Evolutionary conservation across 2,888 invertebrate genomes (phyloP).

Genomic region (Melolontha melolontha): DNA sequence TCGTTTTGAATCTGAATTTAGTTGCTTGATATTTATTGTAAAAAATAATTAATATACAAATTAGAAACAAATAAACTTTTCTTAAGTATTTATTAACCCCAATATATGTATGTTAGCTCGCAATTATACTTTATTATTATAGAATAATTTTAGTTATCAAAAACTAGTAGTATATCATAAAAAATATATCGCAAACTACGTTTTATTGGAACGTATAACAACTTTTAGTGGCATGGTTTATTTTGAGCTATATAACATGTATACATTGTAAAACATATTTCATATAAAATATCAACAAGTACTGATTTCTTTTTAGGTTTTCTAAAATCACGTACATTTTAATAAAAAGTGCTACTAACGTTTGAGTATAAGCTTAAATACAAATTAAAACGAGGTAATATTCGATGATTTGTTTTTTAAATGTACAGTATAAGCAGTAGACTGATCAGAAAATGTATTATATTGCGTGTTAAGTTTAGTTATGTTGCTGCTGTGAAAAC

Average conservation of each 20-base stretch:
- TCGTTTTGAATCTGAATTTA: constrained; percentile 31
- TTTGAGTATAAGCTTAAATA: constrained; percentile 31
- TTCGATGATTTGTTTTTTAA: constrained; percentile 53
- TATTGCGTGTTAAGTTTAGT: constrained; percentile 55
- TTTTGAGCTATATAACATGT: constrained; percentile 31
- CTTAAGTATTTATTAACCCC: constrained; percentile 42
- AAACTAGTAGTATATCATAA: constrained; percentile 22
- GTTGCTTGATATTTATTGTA: constrained; percentile 48
- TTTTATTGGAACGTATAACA: constrained; percentile 30
- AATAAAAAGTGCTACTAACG: constrained; percentile 33
- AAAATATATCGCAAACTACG: constrained; percentile 18
- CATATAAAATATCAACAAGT: constrained; percentile 13
- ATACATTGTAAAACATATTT: constrained; percentile 2
- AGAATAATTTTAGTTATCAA: constrained; percentile 35
- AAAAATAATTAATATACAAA: constrained; percentile 17
- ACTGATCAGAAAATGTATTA: constrained; percentile 58
- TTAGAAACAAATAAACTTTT: constrained; percentile 28
- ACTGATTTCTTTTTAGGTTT: constrained; percentile 16
- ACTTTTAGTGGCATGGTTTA: constrained; percentile 38
- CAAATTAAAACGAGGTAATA: constrained; percentile 50
- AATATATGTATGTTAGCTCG: constrained; percentile 38
- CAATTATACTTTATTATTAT: constrained; percentile 36
- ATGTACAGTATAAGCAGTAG: constrained; percentile 61
- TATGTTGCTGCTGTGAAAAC: constrained; percentile 54
- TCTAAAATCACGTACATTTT: constrained; percentile 6